Evolutionary conservation across 2,113 vertebrate species (phyloP), one percentile per base, ranked within the genome.

Genomic region (Leptodactylus fuscus): DNA sequence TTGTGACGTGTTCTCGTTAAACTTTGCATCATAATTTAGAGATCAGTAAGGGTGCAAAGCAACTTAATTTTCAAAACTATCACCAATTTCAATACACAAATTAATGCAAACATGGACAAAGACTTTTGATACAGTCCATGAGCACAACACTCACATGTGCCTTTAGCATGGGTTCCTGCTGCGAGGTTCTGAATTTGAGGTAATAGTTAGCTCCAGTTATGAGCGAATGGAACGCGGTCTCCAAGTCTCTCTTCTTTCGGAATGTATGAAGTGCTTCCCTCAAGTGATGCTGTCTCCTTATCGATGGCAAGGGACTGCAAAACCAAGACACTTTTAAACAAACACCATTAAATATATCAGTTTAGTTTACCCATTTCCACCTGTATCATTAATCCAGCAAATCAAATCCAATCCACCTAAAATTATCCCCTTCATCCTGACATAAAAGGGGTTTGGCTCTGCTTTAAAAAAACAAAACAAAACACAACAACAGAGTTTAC

Each of bases 271-370:
- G 91, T 0, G 96, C 96, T 77, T 96, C 96, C 79, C 96, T 94
- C 74, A 98, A 94, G 89, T 97, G 96, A n/a, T 96, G 95, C 90
- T 95, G 96, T 24, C 96, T 93, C 62, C 96, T 92, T 81, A 97
- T 92, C 67, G 95, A 94, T 38, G 96, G 96, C 20, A 92, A 91
- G 0, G 95, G 94, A 85, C 96, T 97, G 75, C 38, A 73, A 73
- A 2, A 71, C 5, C 4, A 9, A 53, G 2, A 81, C 24, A 81
- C 8, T 29, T 27, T 6, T 12, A 13, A 13, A 48, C 12, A 10
- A 48, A 48, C 7, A 0, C 41, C 4, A 1, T 41, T 6, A 73
- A 71, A n/a, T n/a, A 44, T 2, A 73, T 20, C 0, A 11, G 10
- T 4, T 9, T 7, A 27, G 4, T 60, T 60, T 55, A 55, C 20